Evolutionary conservation across 23 tunicate species (phyloP).

Genomic region (Trididemnum clinides): DNA sequence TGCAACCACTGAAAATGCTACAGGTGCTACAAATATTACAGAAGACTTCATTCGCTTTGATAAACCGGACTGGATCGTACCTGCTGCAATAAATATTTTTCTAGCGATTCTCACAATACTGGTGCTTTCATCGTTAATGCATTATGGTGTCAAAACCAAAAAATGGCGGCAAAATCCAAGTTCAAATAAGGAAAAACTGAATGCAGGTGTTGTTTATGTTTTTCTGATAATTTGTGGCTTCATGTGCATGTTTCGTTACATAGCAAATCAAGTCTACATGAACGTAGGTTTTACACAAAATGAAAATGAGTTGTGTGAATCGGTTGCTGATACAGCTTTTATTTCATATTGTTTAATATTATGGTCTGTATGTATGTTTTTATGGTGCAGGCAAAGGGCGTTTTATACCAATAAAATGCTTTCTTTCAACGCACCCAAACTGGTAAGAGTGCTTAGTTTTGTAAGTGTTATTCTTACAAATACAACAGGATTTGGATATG

Average conservation of each 20-base stretch:
- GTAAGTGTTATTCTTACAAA: slow-evolving; percentile 31
- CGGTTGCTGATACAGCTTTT: slow-evolving; percentile 40
- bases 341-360: slow-evolving; percentile 29
- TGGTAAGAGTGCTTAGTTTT: slow-evolving; percentile 38
- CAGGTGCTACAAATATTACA: too few relatives aligned
- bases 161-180: slow-evolving; percentile 35
- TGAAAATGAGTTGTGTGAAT: slow-evolving; percentile 34
- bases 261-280: slow-evolving; percentile 19
- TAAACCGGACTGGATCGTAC: slow-evolving; percentile 29
- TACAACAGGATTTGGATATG: slow-evolving; percentile 14
- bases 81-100: slow-evolving; percentile 14
- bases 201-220: slow-evolving; percentile 29
- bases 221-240: slow-evolving; percentile 26
- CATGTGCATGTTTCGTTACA: slow-evolving; percentile 16
- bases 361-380: slow-evolving; percentile 38
- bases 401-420: slow-evolving; percentile 63
- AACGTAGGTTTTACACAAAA: slow-evolving; percentile 7
- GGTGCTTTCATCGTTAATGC: slow-evolving; percentile 8
- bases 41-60: too few relatives aligned
- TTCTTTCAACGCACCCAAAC: background rate
- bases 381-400: slow-evolving; percentile 58
- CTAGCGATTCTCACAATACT: slow-evolving; percentile 1
- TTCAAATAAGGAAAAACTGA: slow-evolving; percentile 1
- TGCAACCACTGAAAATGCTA: too few relatives aligned
- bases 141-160: slow-evolving; percentile 34